Base-by-base conservation (phyloP, 2,113 vertebrate species). In the Nothoprocta pentlandii region DNA sequence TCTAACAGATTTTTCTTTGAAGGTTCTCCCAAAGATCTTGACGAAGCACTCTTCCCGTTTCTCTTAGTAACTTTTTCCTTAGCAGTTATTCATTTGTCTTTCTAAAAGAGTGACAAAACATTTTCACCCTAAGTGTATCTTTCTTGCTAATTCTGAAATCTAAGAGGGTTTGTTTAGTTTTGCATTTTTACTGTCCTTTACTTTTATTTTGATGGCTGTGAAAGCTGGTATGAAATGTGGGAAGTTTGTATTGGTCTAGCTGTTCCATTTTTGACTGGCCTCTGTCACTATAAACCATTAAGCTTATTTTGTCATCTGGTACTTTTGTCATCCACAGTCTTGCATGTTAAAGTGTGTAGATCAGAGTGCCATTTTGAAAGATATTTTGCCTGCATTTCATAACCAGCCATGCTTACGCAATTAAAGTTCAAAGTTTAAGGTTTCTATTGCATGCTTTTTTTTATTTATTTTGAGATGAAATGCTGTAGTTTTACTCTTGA, bases 1-100 rank as follows among this genome's bases (percentile, higher is more conserved):
- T 98, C 98, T 98, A 98, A 98, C 97, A 94, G 98, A 42, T 98
- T 98, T 98, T 98, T 98, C 98, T 98, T 98, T 98, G 95, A 98
- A 98, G 98, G 98, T 98, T 98, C 97, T 98, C 93, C 97, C 98
- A 98, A 98, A 98, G 98, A 98, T 97, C 97, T 98, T 98, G 98
- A 97, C 70, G 97, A 98, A 97, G 97, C 97, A 97, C 95, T 97
- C 98, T 97, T 98, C 97, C 98, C 98, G 95, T 98, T 97, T 98
- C 97, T 97, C 97, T 98, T 98, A 97, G 97, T 98, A 98, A 98
- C 98, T 98, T 97, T 97, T 96, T 98, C 98, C 98, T 98, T 98
- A 98, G 97, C 97, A 98, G 98, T 98, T 98, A 98, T 97, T 98
- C 97, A 98, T 98, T 97, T 98, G 97, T 98, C 96, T 97, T 96